phyloP scores from a whole-genome alignment of 2,113 vertebrate genomes.

The Clarias magur region DNA sequence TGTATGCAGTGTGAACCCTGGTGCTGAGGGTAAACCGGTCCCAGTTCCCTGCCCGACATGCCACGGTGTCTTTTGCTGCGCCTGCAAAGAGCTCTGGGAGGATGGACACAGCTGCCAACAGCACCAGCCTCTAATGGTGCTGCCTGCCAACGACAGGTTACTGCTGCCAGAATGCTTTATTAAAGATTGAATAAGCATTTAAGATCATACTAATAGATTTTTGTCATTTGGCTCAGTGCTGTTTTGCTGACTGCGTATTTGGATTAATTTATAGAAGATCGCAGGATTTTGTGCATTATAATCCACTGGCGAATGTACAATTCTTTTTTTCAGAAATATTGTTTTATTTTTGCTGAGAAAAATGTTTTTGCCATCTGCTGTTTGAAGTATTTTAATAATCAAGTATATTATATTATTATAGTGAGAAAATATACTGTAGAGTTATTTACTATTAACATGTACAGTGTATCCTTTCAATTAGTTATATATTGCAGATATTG shows the following conservation, averaged over 20 bases:
- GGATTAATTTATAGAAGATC: not conserved
- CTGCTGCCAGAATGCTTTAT: slow-evolving; percentile 45
- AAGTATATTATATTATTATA: not conserved
- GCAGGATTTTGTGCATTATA: not conserved
- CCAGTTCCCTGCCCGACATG: slow-evolving; percentile 81
- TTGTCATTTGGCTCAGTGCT: not conserved
- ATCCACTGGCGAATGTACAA: not conserved
- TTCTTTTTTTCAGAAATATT: not conserved
- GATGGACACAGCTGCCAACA: slow-evolving; percentile 75
- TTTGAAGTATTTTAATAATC: not conserved
- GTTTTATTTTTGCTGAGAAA: not conserved
- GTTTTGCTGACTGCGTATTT: not conserved
- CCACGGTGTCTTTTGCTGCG: slow-evolving; percentile 81
- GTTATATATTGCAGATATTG: too few species aligned
- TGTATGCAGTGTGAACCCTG: slow-evolving; percentile 73
- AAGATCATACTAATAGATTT: not conserved
- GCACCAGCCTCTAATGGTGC: slow-evolving; percentile 63
- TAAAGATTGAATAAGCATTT: not conserved
- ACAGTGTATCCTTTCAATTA: not conserved
- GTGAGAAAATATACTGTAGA: not conserved
- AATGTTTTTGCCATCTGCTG: not conserved
- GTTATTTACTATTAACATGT: not conserved
- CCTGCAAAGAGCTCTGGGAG: slow-evolving; percentile 84
- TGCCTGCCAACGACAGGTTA: slow-evolving; percentile 78
- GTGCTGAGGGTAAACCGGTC: slow-evolving; percentile 68